Base-by-base conservation (phyloP, 2,113 vertebrate species). In the Triplophysa dalaica region DNA sequence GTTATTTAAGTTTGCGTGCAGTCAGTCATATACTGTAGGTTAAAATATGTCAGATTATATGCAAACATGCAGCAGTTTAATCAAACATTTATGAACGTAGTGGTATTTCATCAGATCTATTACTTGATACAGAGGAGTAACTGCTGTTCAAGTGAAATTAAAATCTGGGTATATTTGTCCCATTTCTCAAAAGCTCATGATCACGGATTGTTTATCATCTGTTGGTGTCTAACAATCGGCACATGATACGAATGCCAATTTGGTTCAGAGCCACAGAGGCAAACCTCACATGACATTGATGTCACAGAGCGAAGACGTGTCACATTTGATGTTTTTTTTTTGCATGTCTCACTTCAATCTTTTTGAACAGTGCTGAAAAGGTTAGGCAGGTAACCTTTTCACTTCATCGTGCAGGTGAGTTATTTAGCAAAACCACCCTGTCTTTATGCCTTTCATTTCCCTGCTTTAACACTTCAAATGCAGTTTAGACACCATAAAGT, bases 401-500 rank as follows among this genome's bases (percentile, higher is more conserved):
- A 17, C 14, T 56, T 54, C 11, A 7, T 22, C 52, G 33, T 38
- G 33, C 33, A 38, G 33, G 33, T 7, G 33, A 38, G 33, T 74
- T 66, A 62, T 54, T 74, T 56, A 43, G 43, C 72, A 43, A 73
- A 22, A 52, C 9, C 33, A 11, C 10, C 24, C 16, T 81, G 63
- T 79, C 26, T 75, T 81, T 33, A 68, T 26, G 13, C 45, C 12
- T 60, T 77, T 24, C 54, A 41, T n/a, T 52, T 76, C 70, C n/a
- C 12, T 41, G 21, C 38, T 43, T 58, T 77, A 6, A 76, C 17
- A 54, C 33, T 24, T 10, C 60, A 54, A 75, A 63, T 50, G 22
- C 79, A 75, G 70, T 74, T 80, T 60, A 67, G 70, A 66, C 24
- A 43, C 45, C 52, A 56, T 8, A n/a, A 29, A 80, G 45, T 43